Conservation (phyloP, 2,113 vertebrate species). For the Cyanoderma ruficeps region DNA sequence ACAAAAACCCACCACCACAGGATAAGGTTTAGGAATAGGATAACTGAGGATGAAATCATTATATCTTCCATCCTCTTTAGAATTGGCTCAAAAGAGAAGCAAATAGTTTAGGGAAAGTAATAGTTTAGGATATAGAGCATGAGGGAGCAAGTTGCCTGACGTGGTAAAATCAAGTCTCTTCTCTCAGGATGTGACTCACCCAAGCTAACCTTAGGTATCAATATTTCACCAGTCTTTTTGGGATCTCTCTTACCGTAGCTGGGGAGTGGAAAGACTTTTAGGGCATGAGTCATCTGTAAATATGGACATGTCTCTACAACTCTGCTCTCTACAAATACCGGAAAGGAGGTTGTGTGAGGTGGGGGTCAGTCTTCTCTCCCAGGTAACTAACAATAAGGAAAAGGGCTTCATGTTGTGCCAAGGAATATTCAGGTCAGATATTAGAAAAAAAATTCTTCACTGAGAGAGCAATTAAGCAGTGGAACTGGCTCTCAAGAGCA, state of each 20-base stretch:
- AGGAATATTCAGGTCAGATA: neutral
- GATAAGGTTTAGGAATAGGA: neutral
- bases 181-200: neutral
- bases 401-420: neutral
- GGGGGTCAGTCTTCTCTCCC: neutral
- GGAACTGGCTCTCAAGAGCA: neutral
- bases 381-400: neutral
- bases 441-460: neutral
- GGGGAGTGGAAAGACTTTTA: neutral
- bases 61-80: neutral
- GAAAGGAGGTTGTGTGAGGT: neutral
- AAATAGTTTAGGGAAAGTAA: neutral
- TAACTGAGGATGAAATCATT: neutral
- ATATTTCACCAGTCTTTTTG: neutral
- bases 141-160: neutral
- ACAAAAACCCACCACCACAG: too few relatives aligned
- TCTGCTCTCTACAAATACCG: neutral
- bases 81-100: neutral
- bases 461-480: neutral
- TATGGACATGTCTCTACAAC: neutral
- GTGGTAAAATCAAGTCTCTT: neutral
- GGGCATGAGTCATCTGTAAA: neutral
- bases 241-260: neutral
- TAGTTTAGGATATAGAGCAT: neutral
- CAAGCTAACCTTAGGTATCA: neutral